phyloP scores from a whole-genome alignment of 2,113 vertebrate genomes.

The Camelus bactrianus region DNA sequence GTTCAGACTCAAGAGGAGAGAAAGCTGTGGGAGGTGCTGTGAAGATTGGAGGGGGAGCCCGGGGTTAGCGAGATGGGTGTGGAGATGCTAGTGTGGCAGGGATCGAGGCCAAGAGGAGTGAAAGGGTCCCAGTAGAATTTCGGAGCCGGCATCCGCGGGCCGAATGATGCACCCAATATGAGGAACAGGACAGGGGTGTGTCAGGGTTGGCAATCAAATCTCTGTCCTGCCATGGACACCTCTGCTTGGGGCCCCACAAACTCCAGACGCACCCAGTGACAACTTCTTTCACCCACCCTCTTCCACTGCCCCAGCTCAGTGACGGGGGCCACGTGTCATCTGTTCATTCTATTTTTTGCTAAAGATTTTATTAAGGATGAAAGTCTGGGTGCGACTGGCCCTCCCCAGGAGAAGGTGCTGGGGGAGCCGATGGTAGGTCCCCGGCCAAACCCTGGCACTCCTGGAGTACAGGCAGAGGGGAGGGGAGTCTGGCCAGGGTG shows the following conservation, averaged over 20 bases:
- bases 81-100: not conserved
- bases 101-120: not conserved
- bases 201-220: not conserved
- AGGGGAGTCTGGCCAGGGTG: not conserved
- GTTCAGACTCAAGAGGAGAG: not conserved
- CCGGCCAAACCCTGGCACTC: not conserved
- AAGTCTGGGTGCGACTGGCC: not conserved
- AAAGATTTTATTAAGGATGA: not conserved
- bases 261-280: not conserved
- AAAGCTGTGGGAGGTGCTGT: not conserved
- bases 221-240: not conserved
- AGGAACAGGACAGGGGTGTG: not conserved
- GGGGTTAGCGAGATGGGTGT: not conserved
- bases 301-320: not conserved
- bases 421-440: not conserved
- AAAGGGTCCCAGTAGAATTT: too few relatives aligned
- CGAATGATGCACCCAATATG: not conserved
- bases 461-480: not conserved
- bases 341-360: not conserved
- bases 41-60: not conserved
- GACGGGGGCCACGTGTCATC: not conserved
- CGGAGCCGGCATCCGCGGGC: fast-evolving
- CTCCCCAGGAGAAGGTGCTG: not conserved
- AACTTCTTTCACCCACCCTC: not conserved
- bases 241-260: not conserved